These are phyloP conservation scores for Hyppa rectilinea DNA, from an alignment of 2,888 invertebrate species.

Conservation along the genomic window DNA sequence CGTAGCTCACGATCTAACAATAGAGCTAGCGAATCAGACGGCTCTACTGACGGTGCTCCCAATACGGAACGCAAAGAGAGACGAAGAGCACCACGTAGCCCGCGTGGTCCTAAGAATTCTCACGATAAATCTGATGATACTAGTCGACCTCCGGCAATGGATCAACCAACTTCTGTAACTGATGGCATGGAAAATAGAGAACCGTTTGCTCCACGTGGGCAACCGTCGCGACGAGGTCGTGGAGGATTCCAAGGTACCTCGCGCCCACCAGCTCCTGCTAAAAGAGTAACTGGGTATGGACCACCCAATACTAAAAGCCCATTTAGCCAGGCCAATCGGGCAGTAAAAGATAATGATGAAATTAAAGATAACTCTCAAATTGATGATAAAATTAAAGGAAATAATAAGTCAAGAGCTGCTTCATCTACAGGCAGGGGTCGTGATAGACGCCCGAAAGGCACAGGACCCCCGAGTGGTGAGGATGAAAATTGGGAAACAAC, in stretches of 20 bases:
- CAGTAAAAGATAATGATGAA: constrained; percentile 84
- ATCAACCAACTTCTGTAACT: constrained; percentile 69
- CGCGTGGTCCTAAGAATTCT: constrained; percentile 91
- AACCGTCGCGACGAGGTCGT: constrained; percentile 96
- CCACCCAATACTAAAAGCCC: constrained; percentile 95
- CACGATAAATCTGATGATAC: constrained; percentile 90
- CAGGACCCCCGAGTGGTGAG: constrained; percentile 85
- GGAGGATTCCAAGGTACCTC: constrained; percentile 90
- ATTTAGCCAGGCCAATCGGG: constrained; percentile 90
- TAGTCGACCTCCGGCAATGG: constrained; percentile 71
- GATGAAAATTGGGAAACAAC: constrained; percentile 95
- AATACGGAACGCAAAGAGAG: constrained; percentile 88
- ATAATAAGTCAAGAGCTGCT: constrained; percentile 92
- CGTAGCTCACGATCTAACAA: constrained; percentile 87
- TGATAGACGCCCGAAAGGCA: constrained; percentile 83
- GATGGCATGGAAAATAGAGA: constrained; percentile 90
- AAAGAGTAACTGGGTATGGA: constrained; percentile 94
- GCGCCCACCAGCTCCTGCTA: constrained; percentile 88
- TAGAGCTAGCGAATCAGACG: constrained; percentile 93
- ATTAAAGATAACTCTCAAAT: constrained; percentile 78
- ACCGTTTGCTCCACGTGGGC: constrained; percentile 96
- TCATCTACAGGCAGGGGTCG: constrained; percentile 91
- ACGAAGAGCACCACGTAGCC: constrained; percentile 89
- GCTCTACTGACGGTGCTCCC: constrained; percentile 93
- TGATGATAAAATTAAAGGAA: constrained; percentile 93